Evolutionary conservation across 2,113 vertebrate genomes (phyloP), one percentile per base, ranked within the genome.

Genomic region (Lagopus leucura): DNA sequence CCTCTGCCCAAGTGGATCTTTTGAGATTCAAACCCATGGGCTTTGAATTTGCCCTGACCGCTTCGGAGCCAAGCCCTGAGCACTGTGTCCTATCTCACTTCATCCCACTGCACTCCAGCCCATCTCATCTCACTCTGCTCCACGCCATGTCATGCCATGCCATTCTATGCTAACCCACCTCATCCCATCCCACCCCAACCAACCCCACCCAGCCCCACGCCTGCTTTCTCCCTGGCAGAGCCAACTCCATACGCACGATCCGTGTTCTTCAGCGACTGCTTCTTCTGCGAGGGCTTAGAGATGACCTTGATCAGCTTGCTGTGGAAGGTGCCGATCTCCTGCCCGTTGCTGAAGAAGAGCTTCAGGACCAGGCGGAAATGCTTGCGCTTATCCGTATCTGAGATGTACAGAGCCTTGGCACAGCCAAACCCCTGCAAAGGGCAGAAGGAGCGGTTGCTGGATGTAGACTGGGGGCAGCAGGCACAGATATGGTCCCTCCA

Each of bases 231-330:
- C 60, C 75, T 69, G 6, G 0, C 61, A 83, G 60, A 83, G 13
- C 57, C 57, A 27, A 1, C 69, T 63, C 75, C 2, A 0, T 66
- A 98, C 99, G 97, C 96, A 99, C 99, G 43, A 95, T 99, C 99
- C 0, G 98, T 99, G 80, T 99, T 99, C 97, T 99, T 99, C 98
- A 99, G 98, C 0, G 98, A 99, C 97, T 99, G 99, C 91, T 99
- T 99, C 97, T 99, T 99, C 98, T 99, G 99, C 0, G 99, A 99
- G 1, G 99, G 99, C 94, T 99, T 99, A 84, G 99, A 99, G 98
- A 99, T 99, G 86, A 99, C 98, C 95, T 99, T 99, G 97, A 99
- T 99, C 96, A 98, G 97, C 91, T 98, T 97, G 97, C 99, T 99
- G 96, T 99, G 98, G 95, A 99, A 99, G 2, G 98, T 98, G 36